Evolutionary conservation across 2,797 vertebrate species (phyloP).

Genomic region (Sebastes ruberrimus): DNA sequence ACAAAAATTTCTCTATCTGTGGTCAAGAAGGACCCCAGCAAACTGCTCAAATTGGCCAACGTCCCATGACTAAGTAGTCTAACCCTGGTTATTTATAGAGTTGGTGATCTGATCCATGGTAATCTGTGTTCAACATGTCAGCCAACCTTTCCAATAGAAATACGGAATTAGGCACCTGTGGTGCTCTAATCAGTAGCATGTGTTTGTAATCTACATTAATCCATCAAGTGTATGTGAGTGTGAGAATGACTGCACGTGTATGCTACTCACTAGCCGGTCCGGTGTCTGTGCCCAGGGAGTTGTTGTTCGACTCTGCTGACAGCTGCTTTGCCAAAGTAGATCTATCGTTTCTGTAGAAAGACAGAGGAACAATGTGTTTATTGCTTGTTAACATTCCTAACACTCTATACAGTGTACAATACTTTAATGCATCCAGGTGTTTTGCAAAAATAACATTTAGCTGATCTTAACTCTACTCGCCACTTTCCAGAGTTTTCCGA

Average conservation of each 20-base stretch:
- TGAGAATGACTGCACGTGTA: constrained; percentile 36
- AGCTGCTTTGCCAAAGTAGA: constrained; percentile 30
- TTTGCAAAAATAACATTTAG: background rate
- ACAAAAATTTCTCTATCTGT: background rate
- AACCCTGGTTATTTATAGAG: constrained; percentile 9
- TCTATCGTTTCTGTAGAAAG: constrained; percentile 55
- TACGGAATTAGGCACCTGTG: constrained; percentile 22
- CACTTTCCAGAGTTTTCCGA: background rate
- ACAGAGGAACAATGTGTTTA: background rate
- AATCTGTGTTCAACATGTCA: constrained; percentile 38
- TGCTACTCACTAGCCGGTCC: constrained; percentile 57
- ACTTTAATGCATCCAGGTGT: background rate
- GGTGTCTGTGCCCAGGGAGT: constrained; percentile 41
- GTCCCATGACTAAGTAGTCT: background rate
- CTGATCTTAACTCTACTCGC: background rate
- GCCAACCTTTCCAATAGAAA: constrained; percentile 3
- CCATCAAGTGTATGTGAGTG: constrained; percentile 17
- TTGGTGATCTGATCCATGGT: constrained; percentile 29
- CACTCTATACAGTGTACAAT: background rate
- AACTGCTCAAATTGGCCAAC: background rate
- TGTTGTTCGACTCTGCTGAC: constrained; percentile 69
- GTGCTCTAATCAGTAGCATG: constrained; percentile 40
- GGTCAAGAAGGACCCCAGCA: background rate
- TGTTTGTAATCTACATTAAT: constrained; percentile 50
- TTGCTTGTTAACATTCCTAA: background rate